Evolutionary conservation across 2,797 vertebrate genomes (phyloP), one percentile per base, ranked within the genome.

Genomic region (Lacerta bilineata): DNA sequence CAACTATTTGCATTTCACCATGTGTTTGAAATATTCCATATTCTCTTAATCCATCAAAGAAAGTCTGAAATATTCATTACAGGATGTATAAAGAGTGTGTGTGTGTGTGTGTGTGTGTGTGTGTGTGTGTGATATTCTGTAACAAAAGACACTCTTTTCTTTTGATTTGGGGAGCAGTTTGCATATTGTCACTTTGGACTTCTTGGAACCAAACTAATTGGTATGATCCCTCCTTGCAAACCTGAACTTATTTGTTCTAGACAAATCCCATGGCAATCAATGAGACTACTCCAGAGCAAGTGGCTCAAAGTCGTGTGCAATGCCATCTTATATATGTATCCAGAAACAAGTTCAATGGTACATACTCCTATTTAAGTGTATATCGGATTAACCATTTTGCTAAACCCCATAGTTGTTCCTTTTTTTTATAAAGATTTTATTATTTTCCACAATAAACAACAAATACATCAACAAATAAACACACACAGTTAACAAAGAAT

Each of bases 1-100:
- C 7, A 87, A 75, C 61, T 75, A 50, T 20, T 25, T 75, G 33
- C 33, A 75, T 80, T 89, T 81, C 41, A 66, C 25, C 59, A 81
- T n/a, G 9, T 75, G 55, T 43, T 80, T 80, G 55, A 43, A 75
- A 64, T 50, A 50, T 50, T 75, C 15, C 20, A 2, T 55, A 66
- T 61, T 72, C 5, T 77, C 76, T 68, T 27, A 66, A 50, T 50
- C 43, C 25, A 50, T 66, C 71, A 77, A 87, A 87, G 55, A 64
- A 29, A 43, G 20, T 46, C n/a, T 83, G 15, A 9, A 74, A 8
- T 18, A 77, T 66, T 64, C 41, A 8, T 15, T 29, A 33, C 10
- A 76, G 50, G 50, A 55, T 55, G 50, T 55, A 55, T 59, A 8
- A 77, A 46, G 43, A 36, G n/a, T 10, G 15, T n/a, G 5, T 59